Conservation (phyloP, 2,113 vertebrate species). For the Pristiophorus japonicus region DNA sequence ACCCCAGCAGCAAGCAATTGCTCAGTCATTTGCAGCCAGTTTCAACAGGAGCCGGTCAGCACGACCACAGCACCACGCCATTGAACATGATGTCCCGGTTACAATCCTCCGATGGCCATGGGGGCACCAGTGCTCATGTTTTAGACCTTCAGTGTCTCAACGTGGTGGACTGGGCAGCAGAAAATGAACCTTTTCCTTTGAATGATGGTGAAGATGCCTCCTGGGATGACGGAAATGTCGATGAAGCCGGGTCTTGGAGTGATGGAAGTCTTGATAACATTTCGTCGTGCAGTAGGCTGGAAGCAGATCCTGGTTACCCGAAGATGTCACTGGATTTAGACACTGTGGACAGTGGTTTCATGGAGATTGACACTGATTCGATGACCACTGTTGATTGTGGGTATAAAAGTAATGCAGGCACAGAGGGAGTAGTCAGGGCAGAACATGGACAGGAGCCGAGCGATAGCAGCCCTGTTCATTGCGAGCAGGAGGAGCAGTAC, state of each 20-base stretch:
- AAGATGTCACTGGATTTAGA: constrained; percentile 72
- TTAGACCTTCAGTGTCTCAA: constrained; percentile 48
- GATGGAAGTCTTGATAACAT: constrained; percentile 55
- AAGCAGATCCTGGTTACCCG: constrained; percentile 61
- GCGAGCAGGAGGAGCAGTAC: constrained; percentile 47
- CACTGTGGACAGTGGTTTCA: constrained; percentile 89
- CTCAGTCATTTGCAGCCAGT: neutral
- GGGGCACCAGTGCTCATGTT: constrained; percentile 42
- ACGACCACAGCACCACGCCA: neutral
- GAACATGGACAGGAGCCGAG: constrained; percentile 38
- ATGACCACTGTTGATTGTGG: constrained; percentile 70
- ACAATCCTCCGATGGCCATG: neutral
- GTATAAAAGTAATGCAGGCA: constrained; percentile 46
- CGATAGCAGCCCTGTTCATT: constrained; percentile 38
- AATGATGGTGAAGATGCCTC: neutral
- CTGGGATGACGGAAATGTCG: constrained; percentile 37
- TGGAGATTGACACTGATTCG: constrained; percentile 72
- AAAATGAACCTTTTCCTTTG: constrained; percentile 34
- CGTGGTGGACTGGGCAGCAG: constrained; percentile 49
- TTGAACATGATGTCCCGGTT: neutral
- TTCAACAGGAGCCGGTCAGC: neutral
- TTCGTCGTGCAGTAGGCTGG: constrained; percentile 52
- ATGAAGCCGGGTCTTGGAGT: constrained; percentile 61
- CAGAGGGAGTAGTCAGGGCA: neutral
- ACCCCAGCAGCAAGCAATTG: neutral